Percentiles rank a stretch among this genome's conserved stretches.
These are phyloP conservation scores for Brachylomia viminalis DNA, from an alignment of 2,888 invertebrate genomes.

Conservation along the genomic window DNA sequence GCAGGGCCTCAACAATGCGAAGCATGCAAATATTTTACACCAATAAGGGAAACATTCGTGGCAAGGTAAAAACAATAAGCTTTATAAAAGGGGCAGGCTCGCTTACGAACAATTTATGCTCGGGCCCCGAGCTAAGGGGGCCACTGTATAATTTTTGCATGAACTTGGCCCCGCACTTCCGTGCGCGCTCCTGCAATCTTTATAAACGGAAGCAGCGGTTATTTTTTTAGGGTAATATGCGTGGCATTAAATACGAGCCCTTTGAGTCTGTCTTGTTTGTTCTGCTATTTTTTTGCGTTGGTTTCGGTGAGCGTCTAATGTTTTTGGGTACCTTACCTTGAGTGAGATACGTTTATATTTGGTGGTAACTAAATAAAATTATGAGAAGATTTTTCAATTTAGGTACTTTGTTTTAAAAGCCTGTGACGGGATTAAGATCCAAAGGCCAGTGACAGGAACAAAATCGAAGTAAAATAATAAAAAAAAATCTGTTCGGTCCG, in stretches of 20 bases:
- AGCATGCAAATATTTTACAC: constrained; percentile 75
- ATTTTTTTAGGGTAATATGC: constrained; percentile 67
- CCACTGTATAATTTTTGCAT: constrained; percentile 76
- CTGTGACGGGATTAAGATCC: neutral
- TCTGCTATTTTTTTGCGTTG: constrained; percentile 43
- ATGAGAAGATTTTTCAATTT: constrained; percentile 17
- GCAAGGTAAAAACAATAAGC: constrained; percentile 76
- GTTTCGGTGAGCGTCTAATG: constrained; percentile 41
- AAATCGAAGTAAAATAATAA: neutral
- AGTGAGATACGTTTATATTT: constrained; percentile 25
- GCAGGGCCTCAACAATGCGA: constrained; percentile 52
- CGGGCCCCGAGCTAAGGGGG: constrained; percentile 28
- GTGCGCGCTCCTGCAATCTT: constrained; percentile 67
- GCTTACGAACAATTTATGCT: constrained; percentile 59
- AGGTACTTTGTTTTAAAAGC: constrained; percentile 5
- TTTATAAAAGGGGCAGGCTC: constrained; percentile 64
- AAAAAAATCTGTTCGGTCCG: neutral
- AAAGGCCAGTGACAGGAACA: neutral
- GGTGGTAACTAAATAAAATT: constrained; percentile 28
- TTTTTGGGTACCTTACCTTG: constrained; percentile 37
- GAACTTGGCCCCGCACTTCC: constrained; percentile 70
- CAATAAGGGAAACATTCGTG: constrained; percentile 76
- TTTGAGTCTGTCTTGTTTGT: constrained; percentile 61
- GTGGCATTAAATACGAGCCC: constrained; percentile 65
- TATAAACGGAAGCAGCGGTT: constrained; percentile 67